Evolutionary conservation across 2,113 vertebrate genomes (phyloP).

Genomic region (Dromaius novaehollandiae): DNA sequence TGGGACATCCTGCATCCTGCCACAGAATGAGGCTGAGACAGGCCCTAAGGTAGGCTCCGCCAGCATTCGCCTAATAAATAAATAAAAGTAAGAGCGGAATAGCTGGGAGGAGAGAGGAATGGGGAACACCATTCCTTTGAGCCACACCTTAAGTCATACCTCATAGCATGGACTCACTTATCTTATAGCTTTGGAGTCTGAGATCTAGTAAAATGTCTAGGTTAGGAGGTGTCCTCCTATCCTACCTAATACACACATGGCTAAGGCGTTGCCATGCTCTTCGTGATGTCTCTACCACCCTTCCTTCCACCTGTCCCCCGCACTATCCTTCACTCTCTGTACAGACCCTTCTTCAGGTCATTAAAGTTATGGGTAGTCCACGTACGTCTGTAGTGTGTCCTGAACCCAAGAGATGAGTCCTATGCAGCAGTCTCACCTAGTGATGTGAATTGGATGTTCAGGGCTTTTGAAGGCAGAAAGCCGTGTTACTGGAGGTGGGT

Average conservation of each 20-base stretch:
- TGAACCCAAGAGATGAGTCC: neutral
- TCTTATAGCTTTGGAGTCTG: neutral
- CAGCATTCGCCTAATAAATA: neutral
- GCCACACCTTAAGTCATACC: neutral
- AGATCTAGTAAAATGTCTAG: neutral
- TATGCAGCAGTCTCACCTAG: neutral
- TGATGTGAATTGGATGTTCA: neutral
- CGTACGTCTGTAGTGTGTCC: neutral
- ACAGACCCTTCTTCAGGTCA: neutral
- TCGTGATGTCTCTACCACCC: neutral
- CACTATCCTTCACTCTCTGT: neutral
- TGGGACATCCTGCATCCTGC: neutral
- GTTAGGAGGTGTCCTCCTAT: neutral
- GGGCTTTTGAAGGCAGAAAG: neutral
- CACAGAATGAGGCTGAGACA: neutral
- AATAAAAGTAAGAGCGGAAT: neutral
- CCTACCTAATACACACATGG: neutral
- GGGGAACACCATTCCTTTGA: neutral
- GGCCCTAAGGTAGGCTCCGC: neutral
- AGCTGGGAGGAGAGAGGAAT: neutral
- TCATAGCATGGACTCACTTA: neutral
- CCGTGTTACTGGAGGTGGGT: neutral
- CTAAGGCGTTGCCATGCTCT: neutral
- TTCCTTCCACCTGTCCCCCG: neutral
- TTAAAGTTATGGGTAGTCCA: neutral